A percentile compares a stretch with the other conserved stretches of the same genome.
Conservation (phyloP, 2,113 vertebrate genomes). For the Oreochromis niloticus region DNA sequence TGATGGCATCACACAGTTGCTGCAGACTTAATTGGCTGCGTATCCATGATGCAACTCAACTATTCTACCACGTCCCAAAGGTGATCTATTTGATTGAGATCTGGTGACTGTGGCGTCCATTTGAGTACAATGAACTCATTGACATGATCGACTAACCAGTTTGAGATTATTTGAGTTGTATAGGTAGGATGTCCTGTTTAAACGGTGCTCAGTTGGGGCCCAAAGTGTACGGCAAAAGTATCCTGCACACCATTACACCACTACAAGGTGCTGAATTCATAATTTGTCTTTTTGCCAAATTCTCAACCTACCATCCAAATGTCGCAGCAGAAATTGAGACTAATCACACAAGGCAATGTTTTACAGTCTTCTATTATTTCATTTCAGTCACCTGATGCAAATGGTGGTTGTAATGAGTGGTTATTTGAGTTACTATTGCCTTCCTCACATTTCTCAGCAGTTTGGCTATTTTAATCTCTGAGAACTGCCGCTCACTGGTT, state of each 20-base stretch:
- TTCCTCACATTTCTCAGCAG: background rate
- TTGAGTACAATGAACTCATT: background rate
- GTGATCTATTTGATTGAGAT: background rate
- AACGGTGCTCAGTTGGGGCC: background rate
- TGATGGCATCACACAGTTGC: background rate
- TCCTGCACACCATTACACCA: fast-evolving
- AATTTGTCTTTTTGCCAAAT: background rate
- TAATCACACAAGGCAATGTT: background rate
- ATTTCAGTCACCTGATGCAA: background rate
- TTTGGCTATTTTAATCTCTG: background rate
- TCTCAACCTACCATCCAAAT: background rate
- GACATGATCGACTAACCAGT: background rate
- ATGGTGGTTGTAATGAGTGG: background rate
- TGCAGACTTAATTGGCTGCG: too few relatives aligned
- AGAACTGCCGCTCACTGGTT: background rate
- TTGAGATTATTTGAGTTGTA: background rate
- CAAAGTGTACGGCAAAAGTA: background rate
- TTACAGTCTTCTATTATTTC: background rate
- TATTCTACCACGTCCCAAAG: background rate
- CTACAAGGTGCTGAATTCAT: background rate
- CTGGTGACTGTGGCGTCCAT: fast-evolving
- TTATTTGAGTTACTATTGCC: background rate
- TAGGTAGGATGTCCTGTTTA: background rate
- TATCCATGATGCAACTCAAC: background rate
- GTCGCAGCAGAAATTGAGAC: background rate